Percentiles rank a stretch among this genome's conserved stretches.
Evolutionary conservation across 2,888 invertebrate genomes (phyloP).

Genomic region (Minunthozetes semirufus): DNA sequence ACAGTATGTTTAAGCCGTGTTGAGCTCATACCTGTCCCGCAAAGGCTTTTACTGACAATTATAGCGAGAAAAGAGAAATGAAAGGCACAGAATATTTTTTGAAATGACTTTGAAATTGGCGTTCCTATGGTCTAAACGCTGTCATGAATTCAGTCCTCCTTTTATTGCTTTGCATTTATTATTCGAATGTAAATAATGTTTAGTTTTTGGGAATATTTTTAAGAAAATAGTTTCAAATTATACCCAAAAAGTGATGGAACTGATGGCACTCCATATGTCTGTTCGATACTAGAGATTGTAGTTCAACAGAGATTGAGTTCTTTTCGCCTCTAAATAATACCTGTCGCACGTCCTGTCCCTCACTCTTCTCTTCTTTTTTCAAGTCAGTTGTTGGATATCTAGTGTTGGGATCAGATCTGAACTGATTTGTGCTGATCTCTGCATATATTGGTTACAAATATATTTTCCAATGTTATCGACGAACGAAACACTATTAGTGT

Average conservation of each 20-base stretch:
- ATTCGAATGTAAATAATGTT: not conserved
- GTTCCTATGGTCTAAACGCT: not conserved
- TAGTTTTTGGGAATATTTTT: not conserved
- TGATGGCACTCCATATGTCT: too few species aligned
- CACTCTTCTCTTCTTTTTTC: not conserved
- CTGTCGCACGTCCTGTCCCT: slow-evolving; percentile 10
- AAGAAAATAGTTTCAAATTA: not conserved
- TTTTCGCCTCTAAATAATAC: slow-evolving; percentile 3
- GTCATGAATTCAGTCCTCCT: not conserved
- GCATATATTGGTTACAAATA: not conserved
- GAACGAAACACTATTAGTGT: not conserved
- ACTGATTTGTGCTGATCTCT: too few species aligned
- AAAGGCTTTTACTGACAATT: not conserved
- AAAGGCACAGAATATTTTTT: not conserved
- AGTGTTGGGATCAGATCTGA: slow-evolving; percentile 19
- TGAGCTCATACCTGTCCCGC: not conserved
- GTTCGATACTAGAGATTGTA: too few species aligned
- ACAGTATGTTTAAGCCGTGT: not conserved
- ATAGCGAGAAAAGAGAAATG: not conserved
- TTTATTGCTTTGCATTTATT: slow-evolving; percentile 10
- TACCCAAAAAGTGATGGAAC: not conserved
- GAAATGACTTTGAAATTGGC: not conserved
- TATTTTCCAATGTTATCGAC: not conserved
- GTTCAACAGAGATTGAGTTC: not conserved
- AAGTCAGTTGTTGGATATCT: not conserved